These are phyloP conservation scores for Crematogaster levior DNA, from an alignment of 2,888 invertebrate species.

Conservation along the genomic window DNA sequence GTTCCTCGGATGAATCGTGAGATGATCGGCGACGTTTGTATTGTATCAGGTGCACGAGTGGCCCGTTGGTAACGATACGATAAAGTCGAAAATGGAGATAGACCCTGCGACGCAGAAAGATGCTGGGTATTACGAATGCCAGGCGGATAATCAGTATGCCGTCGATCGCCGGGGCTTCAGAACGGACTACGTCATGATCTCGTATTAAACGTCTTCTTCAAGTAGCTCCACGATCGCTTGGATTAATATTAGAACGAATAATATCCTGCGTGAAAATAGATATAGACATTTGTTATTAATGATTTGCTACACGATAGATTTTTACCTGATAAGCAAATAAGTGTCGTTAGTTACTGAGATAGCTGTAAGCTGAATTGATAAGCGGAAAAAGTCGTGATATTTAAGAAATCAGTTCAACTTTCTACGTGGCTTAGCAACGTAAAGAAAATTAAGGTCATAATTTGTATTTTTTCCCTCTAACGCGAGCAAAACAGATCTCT, in stretches of 20 bases:
- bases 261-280: conserved; percentile 21
- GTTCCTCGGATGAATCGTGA: background rate
- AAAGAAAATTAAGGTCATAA: conserved; percentile 12
- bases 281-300: conserved; percentile 33
- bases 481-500: background rate
- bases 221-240: conserved; percentile 4
- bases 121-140: conserved; percentile 91
- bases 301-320: conserved; percentile 29
- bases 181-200: conserved; percentile 88
- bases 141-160: conserved; percentile 91
- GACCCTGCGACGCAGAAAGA: conserved; percentile 91
- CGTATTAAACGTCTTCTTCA: conserved; percentile 82
- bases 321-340: conserved; percentile 5
- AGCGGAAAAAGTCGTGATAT: background rate
- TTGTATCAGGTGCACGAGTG: conserved; percentile 88
- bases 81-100: conserved; percentile 91
- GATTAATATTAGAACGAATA: conserved; percentile 24
- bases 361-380: background rate
- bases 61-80: conserved; percentile 88
- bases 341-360: background rate
- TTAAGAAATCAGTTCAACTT: background rate
- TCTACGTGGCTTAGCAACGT: background rate
- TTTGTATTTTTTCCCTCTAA: background rate
- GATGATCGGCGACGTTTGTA: background rate
- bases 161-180: conserved; percentile 90